A percentile compares a stretch with the other conserved stretches of the same genome.
These are phyloP conservation scores for Pogonophryne albipinna DNA, from an alignment of 2,797 vertebrate genomes.

Conservation along the genomic window DNA sequence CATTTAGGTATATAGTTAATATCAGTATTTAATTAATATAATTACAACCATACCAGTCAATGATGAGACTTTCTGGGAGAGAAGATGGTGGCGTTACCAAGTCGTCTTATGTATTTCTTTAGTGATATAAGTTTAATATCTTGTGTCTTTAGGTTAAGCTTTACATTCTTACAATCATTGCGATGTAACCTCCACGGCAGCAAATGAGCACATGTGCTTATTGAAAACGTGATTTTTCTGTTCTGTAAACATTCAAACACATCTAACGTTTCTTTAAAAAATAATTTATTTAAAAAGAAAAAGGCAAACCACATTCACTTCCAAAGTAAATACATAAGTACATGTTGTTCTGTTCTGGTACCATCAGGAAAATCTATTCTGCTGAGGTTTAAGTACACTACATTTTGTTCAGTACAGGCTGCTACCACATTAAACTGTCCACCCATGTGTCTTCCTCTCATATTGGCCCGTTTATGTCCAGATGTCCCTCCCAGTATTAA, in stretches of 20 bases:
- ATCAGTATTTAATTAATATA: too few relatives aligned
- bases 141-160: not conserved
- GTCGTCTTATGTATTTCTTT: too few relatives aligned
- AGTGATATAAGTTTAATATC: too few relatives aligned
- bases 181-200: not conserved
- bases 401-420: slow-evolving; percentile 22
- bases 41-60: not conserved
- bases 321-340: not conserved
- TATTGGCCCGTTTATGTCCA: not conserved
- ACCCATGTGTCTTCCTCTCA: not conserved
- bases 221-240: not conserved
- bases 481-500: slow-evolving; percentile 26
- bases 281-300: slow-evolving; percentile 8
- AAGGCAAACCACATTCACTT: not conserved
- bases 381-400: not conserved
- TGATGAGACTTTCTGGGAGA: not conserved
- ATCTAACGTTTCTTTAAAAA: not conserved
- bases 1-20: too few relatives aligned
- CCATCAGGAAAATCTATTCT: not conserved
- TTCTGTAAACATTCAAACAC: not conserved
- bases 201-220: not conserved
- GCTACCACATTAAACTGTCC: not conserved
- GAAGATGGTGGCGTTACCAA: not conserved
- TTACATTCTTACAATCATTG: slow-evolving; percentile 5
- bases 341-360: slow-evolving; percentile 14